These are phyloP conservation scores for Saccopteryx bilineata DNA, from an alignment of 2,113 vertebrate species.

Conservation along the genomic window DNA sequence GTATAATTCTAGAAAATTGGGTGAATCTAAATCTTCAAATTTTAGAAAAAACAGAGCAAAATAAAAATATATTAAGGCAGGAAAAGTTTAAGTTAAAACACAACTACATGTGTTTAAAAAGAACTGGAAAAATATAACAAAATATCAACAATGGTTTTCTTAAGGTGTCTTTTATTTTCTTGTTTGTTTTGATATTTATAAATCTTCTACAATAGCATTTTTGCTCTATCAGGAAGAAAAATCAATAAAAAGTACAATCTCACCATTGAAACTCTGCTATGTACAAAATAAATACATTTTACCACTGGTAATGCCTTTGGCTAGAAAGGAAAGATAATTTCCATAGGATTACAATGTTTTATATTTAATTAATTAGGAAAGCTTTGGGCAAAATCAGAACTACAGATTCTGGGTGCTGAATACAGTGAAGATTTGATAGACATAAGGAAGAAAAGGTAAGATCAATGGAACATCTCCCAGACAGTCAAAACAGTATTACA, in stretches of 20 bases:
- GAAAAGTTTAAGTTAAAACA: conserved; percentile 7
- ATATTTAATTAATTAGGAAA: conserved; percentile 65
- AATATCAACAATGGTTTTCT: conserved; percentile 2
- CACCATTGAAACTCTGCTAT: conserved; percentile 20
- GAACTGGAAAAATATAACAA: conserved; percentile 28
- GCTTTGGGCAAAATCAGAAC: conserved; percentile 63
- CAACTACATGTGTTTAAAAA: neutral
- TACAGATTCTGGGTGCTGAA: conserved; percentile 11
- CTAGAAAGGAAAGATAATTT: conserved; percentile 61
- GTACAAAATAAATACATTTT: conserved; percentile 62
- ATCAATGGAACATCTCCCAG: conserved; percentile 46
- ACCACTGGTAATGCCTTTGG: conserved; percentile 32
- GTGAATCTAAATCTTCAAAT: conserved; percentile 44
- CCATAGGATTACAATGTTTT: conserved; percentile 26
- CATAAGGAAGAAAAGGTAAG: neutral
- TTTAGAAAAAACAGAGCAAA: conserved; percentile 23
- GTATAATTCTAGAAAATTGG: neutral
- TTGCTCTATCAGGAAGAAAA: neutral
- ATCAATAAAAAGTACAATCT: conserved; percentile 47
- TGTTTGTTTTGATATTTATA: conserved; percentile 41
- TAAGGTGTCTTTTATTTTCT: conserved; percentile 30
- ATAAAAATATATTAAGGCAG: conserved; percentile 35
- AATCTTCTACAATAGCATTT: conserved; percentile 51
- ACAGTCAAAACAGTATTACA: neutral
- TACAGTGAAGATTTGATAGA: conserved; percentile 35